phyloP scores from a whole-genome alignment of 2,113 vertebrate species.

The Tiliqua scincoides region DNA sequence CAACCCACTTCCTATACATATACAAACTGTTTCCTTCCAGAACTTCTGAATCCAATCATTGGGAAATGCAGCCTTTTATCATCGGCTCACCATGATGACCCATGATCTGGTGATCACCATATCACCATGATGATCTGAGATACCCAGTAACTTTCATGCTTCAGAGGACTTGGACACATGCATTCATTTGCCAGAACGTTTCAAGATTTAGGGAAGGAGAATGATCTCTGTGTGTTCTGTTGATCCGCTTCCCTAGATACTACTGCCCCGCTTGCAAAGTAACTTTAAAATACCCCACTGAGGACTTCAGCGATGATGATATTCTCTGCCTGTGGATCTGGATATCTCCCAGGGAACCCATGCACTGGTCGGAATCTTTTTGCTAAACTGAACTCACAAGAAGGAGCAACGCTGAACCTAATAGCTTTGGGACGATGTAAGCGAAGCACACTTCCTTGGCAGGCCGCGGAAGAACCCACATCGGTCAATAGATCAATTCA shows the following conservation, averaged over 20 bases:
- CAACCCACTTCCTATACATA: background rate
- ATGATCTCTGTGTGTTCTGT: background rate
- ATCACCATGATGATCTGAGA: background rate
- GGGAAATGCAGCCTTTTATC: background rate
- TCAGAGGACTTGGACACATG: slow-evolving; percentile 13
- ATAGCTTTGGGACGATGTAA: slow-evolving; percentile 36
- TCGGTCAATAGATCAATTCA: slow-evolving; percentile 54
- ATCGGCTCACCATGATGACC: background rate
- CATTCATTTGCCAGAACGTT: slow-evolving; percentile 25
- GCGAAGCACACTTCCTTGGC: slow-evolving; percentile 34
- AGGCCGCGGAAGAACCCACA: slow-evolving; percentile 24
- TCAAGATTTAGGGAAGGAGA: background rate
- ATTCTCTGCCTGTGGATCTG: slow-evolving; percentile 38
- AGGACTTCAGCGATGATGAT: slow-evolving; percentile 18
- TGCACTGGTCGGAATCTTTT: slow-evolving; percentile 50
- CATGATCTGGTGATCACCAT: no score
- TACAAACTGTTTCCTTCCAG: slow-evolving; percentile 46
- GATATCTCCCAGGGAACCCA: slow-evolving; percentile 9
- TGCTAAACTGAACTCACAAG: slow-evolving; percentile 42
- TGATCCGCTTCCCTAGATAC: slow-evolving; percentile 40
- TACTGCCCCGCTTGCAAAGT: slow-evolving; percentile 33
- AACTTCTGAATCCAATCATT: background rate
- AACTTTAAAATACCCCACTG: slow-evolving; percentile 39
- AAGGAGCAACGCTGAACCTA: slow-evolving; percentile 38
- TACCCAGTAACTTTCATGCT: background rate